Base-by-base conservation (phyloP, 2,888 invertebrate genomes). In the Bedellia somnulentella region DNA sequence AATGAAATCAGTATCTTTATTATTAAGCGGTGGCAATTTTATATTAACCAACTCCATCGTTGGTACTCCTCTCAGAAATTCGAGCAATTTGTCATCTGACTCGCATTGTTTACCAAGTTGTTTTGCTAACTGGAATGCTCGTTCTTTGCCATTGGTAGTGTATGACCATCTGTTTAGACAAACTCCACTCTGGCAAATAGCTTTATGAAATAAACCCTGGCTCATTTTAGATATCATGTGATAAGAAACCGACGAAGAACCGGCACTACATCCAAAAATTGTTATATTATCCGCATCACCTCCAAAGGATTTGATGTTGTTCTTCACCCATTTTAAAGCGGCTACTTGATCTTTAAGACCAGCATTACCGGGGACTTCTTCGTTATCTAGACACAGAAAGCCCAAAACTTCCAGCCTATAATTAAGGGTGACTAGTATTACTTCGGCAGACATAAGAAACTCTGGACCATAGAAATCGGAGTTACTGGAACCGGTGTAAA, bases 161-260 rank as follows among this genome's bases (percentile, higher is more conserved):
- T 59, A 62, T 33, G 57, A 49, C 77, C 77, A 77, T 35, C 73
- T 71, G 36, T 60, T 62, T 5, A 75, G 49, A 35, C 70, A 66
- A 1, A 70, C 61, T 15, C 78, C 78, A 34, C 77, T 77, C 50
- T 77, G 77, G 37, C 75, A 71, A 32, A 78, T 75, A 1, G 71
- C 77, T 47, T 71, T 76, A 41, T 59, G 42, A 37, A 73, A 76
- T 33, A 76, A 45, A 8, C 67, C 67, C 28, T 45, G 35, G 35
- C 73, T 75, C 63, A 71, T 62, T 36, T 58, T 52, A 1, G 77
- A 77, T 27, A 68, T 22, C 31, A 75, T 43, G 38, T 77, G 70
- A 34, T 54, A 57, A 0, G 73, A 66, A 2, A 55, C 49, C 1
- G 66, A 55, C 0, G 64, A 64, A 1, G 63, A 51, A 2, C 77